Evolutionary conservation across 1,140 invertebrate species (phyloP), one percentile per base, ranked within the genome.

Genomic region (Saxidomus purpurata): DNA sequence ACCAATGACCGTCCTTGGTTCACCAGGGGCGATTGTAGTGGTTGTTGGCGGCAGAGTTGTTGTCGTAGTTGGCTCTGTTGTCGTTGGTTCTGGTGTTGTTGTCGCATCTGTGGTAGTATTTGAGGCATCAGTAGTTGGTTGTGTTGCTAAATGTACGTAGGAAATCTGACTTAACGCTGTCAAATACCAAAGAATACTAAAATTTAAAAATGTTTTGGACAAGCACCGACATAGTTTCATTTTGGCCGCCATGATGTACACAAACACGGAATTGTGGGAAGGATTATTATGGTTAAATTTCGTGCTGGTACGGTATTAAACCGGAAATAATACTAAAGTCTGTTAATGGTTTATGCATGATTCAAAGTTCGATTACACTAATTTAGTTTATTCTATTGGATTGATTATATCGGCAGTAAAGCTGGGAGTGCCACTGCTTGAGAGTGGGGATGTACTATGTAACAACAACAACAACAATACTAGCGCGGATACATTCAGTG

Each of bases 171-270:
- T 19, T 47, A 71, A 47, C 19, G 43, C 13, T 13, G n/a, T 67
- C 1, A 69, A 52, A 84, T 19, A 22, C 11, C 17, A 40, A 28
- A 87, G 19, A 85, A 71, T 19, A n/a, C 13, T 36, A 81, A 69
- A 81, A 49, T 25, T 55, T 3, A n/a, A 19, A 81, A 81, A 49
- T 31, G 43, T 36, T 43, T 69, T 19, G 52, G 59, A 88, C 77
- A 80, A 52, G 71, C 40, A 79, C 76, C 61, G 59, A 80, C 61
- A 80, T 88, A 69, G 86, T 88, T 88, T 88, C 86, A 88, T 88
- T 88, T 88, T 81, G 31, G 77, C 76, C 86, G 86, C 86, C 86
- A 88, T 88, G 86, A 88, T 88, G 86, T 88, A 88, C 40, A 88
- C 86, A 88, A 87, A 87, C 43, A 47, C 15, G 52, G 86, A 88